These are phyloP conservation scores for Ctenochaetus hawaiiensis DNA, from an alignment of 2,797 vertebrate species.

Conservation along the genomic window DNA sequence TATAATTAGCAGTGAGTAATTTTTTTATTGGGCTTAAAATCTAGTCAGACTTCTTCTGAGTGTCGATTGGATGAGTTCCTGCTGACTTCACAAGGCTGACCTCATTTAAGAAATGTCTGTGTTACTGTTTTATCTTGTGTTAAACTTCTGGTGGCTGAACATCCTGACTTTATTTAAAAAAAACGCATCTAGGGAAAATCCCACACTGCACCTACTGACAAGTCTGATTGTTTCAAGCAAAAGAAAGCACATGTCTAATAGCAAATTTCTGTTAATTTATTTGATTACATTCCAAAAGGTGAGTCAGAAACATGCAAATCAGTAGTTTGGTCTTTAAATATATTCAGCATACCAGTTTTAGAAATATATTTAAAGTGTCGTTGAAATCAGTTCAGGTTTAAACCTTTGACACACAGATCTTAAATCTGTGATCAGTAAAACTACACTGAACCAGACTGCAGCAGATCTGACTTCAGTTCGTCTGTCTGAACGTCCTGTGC, in stretches of 20 bases:
- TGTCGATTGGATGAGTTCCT: not conserved
- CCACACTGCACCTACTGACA: no score
- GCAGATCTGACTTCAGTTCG: not conserved
- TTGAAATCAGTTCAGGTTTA: no score
- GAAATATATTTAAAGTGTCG: not conserved
- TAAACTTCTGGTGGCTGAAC: not conserved
- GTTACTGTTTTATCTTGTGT: not conserved
- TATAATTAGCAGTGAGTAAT: no score
- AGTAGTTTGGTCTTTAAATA: not conserved
- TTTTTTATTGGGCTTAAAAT: not conserved
- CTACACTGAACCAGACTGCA: not conserved
- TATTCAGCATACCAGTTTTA: no score
- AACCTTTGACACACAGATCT: no score
- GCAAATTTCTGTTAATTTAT: not conserved
- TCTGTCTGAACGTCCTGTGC: not conserved
- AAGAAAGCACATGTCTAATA: not conserved
- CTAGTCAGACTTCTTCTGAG: not conserved
- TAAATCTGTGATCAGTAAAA: constrained; percentile 1
- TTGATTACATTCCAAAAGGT: not conserved
- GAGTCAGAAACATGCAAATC: not conserved
- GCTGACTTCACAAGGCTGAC: not conserved
- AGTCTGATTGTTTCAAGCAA: no score
- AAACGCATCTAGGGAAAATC: not conserved
- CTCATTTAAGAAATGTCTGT: not conserved
- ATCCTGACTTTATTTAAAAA: not conserved